Conservation (phyloP, 2,888 invertebrate species). For the Drosophila neotestacea region DNA sequence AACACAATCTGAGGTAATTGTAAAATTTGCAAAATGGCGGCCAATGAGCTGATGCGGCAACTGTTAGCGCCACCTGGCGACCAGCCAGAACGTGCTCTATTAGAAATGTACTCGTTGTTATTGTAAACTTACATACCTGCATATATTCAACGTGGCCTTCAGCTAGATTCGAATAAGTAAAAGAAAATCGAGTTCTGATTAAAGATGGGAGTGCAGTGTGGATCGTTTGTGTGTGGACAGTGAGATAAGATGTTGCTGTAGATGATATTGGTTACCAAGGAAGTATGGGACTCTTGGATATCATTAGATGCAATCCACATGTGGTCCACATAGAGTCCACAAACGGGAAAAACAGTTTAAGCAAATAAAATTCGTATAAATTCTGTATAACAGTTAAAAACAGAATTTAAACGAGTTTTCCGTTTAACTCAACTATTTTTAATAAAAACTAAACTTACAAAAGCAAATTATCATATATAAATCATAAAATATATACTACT, state of each 20-base stretch:
- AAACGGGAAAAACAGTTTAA: not conserved
- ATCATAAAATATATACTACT: too few species aligned
- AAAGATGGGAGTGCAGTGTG: not conserved
- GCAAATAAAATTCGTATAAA: not conserved
- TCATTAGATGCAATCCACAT: not conserved
- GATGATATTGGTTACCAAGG: not conserved
- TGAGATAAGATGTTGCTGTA: not conserved
- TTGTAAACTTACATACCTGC: not conserved
- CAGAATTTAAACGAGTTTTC: not conserved
- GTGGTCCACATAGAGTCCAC: not conserved
- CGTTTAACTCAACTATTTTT: too few species aligned
- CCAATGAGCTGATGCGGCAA: slow-evolving; percentile 34
- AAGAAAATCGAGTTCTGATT: slow-evolving; percentile 1
- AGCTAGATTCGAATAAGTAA: slow-evolving; percentile 4
- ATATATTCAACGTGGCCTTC: slow-evolving; percentile 8
- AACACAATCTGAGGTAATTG: slow-evolving; percentile 48
- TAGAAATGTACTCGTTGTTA: not conserved
- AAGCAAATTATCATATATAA: too few species aligned
- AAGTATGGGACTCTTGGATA: not conserved
- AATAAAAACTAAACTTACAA: too few species aligned
- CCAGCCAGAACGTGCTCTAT: slow-evolving; percentile 19
- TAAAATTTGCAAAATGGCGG: slow-evolving; percentile 50
- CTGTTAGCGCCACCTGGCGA: slow-evolving; percentile 57
- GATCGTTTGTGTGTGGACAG: slow-evolving; percentile 1
- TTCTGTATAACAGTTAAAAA: not conserved